Percentiles rank a stretch among this genome's conserved stretches.
Conservation (phyloP, 2,888 invertebrate species). For the Heterodera filipjevi region DNA sequence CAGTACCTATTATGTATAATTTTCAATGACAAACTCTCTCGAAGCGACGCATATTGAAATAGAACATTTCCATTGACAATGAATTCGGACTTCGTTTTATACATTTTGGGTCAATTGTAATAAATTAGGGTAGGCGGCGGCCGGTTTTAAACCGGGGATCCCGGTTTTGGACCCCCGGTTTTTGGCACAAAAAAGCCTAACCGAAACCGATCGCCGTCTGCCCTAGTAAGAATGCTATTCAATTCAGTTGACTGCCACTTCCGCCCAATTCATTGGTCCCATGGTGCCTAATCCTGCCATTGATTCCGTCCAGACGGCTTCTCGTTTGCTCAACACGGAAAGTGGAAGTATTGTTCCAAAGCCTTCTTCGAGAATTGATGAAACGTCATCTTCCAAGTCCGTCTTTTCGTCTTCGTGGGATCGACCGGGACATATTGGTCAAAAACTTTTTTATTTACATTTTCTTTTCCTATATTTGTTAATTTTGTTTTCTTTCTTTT, state of each 20-base stretch:
- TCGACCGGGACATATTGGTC: conserved; percentile 23
- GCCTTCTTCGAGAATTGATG: neutral
- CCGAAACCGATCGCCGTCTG: too few species aligned
- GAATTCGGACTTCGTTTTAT: too few species aligned
- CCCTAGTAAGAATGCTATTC: neutral
- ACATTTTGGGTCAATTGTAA: too few species aligned
- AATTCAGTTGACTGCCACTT: conserved; percentile 1
- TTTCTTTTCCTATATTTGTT: neutral
- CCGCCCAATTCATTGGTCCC: conserved; percentile 11
- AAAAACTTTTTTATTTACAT: neutral
- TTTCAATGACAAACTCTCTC: too few species aligned
- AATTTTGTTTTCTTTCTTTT: neutral
- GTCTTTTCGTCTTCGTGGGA: conserved; percentile 25
- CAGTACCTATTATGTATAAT: too few species aligned
- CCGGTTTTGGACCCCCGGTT: too few species aligned
- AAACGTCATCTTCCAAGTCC: neutral
- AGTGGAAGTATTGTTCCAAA: neutral
- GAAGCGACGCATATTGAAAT: too few species aligned
- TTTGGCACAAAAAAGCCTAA: too few species aligned
- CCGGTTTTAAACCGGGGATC: too few species aligned
- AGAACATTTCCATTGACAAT: too few species aligned
- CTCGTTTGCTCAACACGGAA: neutral
- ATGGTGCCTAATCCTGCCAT: neutral
- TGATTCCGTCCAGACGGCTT: neutral
- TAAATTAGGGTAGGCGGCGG: too few species aligned